Conservation (phyloP, 2,797 vertebrate species). For the Sylvia borin region DNA sequence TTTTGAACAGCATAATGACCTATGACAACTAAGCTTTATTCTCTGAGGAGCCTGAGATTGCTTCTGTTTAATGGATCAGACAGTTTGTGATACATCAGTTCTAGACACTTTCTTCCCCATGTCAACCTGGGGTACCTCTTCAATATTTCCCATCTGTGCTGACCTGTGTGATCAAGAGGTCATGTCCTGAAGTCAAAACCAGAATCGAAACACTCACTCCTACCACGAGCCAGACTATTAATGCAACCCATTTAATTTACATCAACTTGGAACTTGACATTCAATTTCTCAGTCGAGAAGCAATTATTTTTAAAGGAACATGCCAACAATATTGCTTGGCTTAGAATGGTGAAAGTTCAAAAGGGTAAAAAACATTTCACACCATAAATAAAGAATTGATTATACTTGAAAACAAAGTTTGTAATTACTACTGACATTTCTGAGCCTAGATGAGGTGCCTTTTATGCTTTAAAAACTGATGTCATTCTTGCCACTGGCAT, state of each 20-base stretch:
- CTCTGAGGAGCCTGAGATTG: conserved; percentile 28
- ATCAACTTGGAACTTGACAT: conserved; percentile 45
- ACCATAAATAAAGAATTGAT: conserved; percentile 69
- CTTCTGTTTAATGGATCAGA: conserved; percentile 55
- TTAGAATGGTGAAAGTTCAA: conserved; percentile 61
- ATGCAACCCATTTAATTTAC: conserved; percentile 60
- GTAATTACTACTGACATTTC: conserved; percentile 66
- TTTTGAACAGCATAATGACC: conserved; percentile 3
- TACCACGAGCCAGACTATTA: conserved; percentile 37
- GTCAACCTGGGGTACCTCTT: conserved; percentile 30
- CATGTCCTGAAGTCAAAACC: conserved; percentile 54
- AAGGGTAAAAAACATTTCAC: conserved; percentile 61
- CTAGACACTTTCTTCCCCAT: conserved; percentile 17
- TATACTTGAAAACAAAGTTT: conserved; percentile 61
- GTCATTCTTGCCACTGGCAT: conserved; percentile 47
- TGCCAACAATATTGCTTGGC: conserved; percentile 52
- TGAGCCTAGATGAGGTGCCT: conserved; percentile 54
- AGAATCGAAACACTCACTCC: conserved; percentile 44
- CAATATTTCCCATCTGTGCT: conserved; percentile 54
- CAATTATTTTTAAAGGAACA: conserved; percentile 72
- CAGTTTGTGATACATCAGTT: conserved; percentile 47
- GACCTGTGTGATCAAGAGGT: conserved; percentile 61
- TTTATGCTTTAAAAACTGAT: conserved; percentile 53
- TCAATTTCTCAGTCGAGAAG: conserved; percentile 57
- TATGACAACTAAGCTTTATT: conserved; percentile 45